phyloP scores from a whole-genome alignment of 2,113 vertebrate species.

The Lynx canadensis region DNA sequence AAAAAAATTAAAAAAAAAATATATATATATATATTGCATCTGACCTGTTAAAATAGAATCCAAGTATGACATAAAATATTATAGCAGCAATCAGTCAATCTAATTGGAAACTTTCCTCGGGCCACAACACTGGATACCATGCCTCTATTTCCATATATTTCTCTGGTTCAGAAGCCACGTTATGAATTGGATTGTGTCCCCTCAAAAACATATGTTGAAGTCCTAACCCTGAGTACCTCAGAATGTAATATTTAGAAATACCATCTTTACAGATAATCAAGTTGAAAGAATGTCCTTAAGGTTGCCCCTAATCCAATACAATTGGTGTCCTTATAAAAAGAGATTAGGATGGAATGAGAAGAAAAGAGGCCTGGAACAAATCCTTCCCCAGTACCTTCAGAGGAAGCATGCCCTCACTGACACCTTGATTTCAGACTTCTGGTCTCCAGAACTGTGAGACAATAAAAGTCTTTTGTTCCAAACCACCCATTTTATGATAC shows the following conservation, averaged over 20 bases:
- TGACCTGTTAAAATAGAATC: not conserved
- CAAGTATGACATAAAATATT: not conserved
- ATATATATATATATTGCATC: too few relatives aligned
- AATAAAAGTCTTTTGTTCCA: not conserved
- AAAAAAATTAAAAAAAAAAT: too few relatives aligned
- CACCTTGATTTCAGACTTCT: not conserved
- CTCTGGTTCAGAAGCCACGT: not conserved
- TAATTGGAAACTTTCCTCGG: not conserved
- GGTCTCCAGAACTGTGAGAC: not conserved
- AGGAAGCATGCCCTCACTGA: not conserved
- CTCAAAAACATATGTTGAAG: not conserved
- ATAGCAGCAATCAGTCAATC: not conserved
- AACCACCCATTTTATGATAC: not conserved
- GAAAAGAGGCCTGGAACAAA: not conserved
- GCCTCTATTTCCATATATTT: rapidly evolving
- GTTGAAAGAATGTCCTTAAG: not conserved
- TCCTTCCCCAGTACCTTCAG: not conserved
- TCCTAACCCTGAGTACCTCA: not conserved
- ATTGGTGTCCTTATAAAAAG: not conserved
- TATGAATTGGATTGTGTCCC: too few relatives aligned
- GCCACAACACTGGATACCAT: rapidly evolving
- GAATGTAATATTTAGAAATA: not conserved
- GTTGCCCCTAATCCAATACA: too few relatives aligned
- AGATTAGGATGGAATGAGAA: not conserved
- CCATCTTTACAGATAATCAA: not conserved